Evolutionary conservation across 2,113 vertebrate species (phyloP).

Genomic region (Campylomormyrus tamandua): DNA sequence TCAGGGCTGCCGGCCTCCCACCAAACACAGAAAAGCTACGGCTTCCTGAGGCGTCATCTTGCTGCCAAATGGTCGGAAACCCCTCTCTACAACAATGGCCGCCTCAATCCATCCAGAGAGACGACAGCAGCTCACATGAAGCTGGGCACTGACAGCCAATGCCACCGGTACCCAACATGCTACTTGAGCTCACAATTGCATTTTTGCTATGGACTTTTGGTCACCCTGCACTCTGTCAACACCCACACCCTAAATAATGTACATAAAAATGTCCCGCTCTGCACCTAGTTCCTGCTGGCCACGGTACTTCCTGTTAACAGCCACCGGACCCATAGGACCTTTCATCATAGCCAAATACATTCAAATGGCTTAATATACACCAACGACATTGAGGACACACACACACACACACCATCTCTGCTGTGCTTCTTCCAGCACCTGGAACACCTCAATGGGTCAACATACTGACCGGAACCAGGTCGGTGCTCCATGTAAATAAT

Average conservation of each 20-base stretch:
- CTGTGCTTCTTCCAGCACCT: background rate
- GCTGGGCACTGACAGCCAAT: background rate
- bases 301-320: background rate
- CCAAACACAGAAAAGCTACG: background rate
- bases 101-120: background rate
- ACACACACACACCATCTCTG: background rate
- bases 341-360: background rate
- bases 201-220: background rate
- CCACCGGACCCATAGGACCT: background rate
- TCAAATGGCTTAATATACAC: background rate
- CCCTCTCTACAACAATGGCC: background rate
- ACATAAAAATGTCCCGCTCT: background rate
- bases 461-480: background rate
- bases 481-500: background rate
- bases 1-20: background rate
- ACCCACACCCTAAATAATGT: background rate
- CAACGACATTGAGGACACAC: background rate
- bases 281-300: background rate
- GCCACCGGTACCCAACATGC: background rate
- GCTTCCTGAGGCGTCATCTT: background rate
- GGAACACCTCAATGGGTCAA: background rate
- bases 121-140: background rate
- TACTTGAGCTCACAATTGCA: background rate
- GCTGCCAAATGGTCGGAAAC: background rate
- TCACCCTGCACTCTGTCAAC: background rate